Evolutionary conservation across 1,140 invertebrate species (phyloP).

Genomic region (Leptinotarsa undecemlineata): DNA sequence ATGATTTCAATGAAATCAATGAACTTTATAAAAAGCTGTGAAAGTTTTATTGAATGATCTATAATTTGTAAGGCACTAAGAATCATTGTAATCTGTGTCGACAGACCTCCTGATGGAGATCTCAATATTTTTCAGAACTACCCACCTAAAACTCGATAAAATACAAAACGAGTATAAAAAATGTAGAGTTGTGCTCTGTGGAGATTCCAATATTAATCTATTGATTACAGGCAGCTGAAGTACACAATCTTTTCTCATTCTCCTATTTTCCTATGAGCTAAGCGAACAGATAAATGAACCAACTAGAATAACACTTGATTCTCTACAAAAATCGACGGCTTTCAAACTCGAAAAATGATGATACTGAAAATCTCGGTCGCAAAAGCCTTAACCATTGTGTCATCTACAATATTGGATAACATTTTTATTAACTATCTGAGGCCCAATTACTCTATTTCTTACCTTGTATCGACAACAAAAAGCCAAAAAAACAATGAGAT

Average conservation of each 20-base stretch:
- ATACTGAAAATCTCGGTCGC: no score
- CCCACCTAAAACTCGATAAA: neutral
- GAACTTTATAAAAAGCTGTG: neutral
- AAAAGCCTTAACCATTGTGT: no score
- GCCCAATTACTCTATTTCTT: no score
- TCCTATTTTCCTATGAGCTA: neutral
- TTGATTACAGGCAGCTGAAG: neutral
- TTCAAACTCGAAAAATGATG: neutral
- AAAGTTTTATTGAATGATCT: neutral
- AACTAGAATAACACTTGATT: neutral
- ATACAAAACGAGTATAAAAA: neutral
- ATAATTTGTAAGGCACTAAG: neutral
- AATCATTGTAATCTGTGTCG: neutral
- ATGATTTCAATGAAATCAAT: neutral
- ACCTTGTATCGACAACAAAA: no score
- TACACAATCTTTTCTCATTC: neutral
- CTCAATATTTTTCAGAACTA: neutral
- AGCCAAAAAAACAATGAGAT: no score
- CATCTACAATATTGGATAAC: no score
- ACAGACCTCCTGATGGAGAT: neutral
- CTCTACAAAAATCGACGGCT: neutral
- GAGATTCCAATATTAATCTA: neutral
- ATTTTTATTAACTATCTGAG: no score
- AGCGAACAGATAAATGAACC: neutral
- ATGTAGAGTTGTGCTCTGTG: neutral